Evolutionary conservation across 2,797 vertebrate species (phyloP), one percentile per base, ranked within the genome.

Genomic region (Sebastes aleutianus): DNA sequence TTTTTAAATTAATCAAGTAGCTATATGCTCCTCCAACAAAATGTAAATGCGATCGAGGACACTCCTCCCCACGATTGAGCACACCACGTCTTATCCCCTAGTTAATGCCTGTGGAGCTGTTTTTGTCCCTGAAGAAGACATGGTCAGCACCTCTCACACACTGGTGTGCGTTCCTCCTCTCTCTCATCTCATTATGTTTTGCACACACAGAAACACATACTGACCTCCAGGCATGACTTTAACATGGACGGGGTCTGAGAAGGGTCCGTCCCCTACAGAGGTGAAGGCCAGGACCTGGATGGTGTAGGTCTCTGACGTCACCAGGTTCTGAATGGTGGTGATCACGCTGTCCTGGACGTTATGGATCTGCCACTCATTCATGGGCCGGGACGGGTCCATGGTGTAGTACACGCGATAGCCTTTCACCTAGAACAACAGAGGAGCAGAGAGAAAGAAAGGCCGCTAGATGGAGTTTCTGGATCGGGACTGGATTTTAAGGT

Each of bases 321-420:
- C 90, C 6, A 99, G 95, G 93, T 96, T 98, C 89, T 97, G 97
- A 74, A 99, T 97, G 0, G 99, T 99, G 79, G 98, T 99, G 87
- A 99, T 95, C 78, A 97, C 94, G 72, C 97, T 99, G 94, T 99
- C 98, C 2, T 99, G 98, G 80, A 99, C 97, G 0, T 99, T 99
- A 87, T 99, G 97, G 81, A 99, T 99, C 94, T 97, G 97, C 99
- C 99, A 99, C 88, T 96, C 97, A 82, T 96, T 97, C 87, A 99
- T 97, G 0, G 97, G 96, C 56, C 97, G 95, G 3, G 97, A 97
- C 0, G 98, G 97, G 79, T 99, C 97, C 97, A 98, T 99, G 90
- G 98, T 99, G 87, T 99, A 99, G 78, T 99, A 99, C 1, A 99
- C 96, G 0, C 99, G 95, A 85, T 99, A 99, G 10, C 99, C 99